Base-by-base conservation (phyloP, 2,888 invertebrate species). In the Patella ulyssiponensis region DNA sequence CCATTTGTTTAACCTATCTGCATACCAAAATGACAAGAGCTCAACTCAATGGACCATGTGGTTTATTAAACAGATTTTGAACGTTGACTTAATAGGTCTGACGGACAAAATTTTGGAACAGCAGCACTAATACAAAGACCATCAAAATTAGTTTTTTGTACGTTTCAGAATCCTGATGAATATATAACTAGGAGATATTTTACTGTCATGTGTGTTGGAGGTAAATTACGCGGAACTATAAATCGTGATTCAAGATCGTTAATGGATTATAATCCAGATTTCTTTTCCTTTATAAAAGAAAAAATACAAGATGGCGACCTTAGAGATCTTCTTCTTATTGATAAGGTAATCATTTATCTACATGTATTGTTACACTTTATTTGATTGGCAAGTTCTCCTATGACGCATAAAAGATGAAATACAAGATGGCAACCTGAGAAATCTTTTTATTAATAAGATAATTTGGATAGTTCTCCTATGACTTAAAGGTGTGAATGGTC, bases 131-230 rank as follows among this genome's bases (percentile, higher is more conserved):
- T 3, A 20, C 17, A n/a, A 23, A 44, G 17, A 12, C 69, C 74
- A 15, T 56, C 74, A 17, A 56, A 15, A 14, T 23, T 58, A 17
- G 17, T 74, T n/a, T 17, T 74, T 74, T 17, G 5, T 27, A 12
- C 3, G 4, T 73, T 73, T 69, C 52, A 73, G 53, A 64, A 33
- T 2, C 79, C 79, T n/a, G 81, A 83, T 33, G 85, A 86, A 15
- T 86, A 77, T 69, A 73, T 86, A 5, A 81, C 84, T 1, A 77
- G 86, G 20, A 85, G 82, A 74, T 88, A 82, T 77, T 83, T 81
- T 27, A 85, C 76, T 33, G 78, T 87, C 2, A n/a, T 77, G 9
- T 23, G 80, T 53, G 70, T 79, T 17, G 75, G 80, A 1, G 83
- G 84, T 9, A 75, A 77, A 15, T 27, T 87, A 33, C 82, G 80